A percentile compares a stretch with the other conserved stretches of the same genome.
These are phyloP conservation scores for Heliconius nattereri DNA, from an alignment of 1,140 invertebrate genomes.

Conservation along the genomic window DNA sequence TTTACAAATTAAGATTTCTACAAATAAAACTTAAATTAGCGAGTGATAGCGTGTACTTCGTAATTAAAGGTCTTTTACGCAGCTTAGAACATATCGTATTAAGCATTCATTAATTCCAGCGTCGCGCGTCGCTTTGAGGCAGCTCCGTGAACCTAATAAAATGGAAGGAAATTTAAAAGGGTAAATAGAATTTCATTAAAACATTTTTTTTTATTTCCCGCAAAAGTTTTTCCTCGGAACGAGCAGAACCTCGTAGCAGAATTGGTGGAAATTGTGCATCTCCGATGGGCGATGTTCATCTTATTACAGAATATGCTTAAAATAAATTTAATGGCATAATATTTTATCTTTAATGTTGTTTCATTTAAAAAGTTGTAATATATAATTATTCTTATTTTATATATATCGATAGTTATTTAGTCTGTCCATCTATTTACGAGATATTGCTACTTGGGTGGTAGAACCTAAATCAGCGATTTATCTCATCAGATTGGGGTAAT, in stretches of 20 bases:
- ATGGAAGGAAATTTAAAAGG: slow-evolving; percentile 17
- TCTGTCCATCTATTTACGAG: too few species aligned
- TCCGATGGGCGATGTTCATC: not conserved
- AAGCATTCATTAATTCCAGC: slow-evolving; percentile 26
- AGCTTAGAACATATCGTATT: slow-evolving; percentile 18
- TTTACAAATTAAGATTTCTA: not conserved
- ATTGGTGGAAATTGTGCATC: not conserved
- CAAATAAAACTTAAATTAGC: slow-evolving; percentile 8
- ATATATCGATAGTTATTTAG: too few species aligned
- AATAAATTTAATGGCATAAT: not conserved
- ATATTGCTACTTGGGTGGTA: too few species aligned
- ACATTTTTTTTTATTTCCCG: not conserved
- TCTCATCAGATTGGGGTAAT: too few species aligned
- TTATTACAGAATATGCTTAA: not conserved
- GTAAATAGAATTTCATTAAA: slow-evolving; percentile 2
- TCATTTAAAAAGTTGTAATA: too few species aligned
- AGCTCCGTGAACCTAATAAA: slow-evolving; percentile 19
- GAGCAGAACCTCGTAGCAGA: too few species aligned
- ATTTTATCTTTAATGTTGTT: not conserved
- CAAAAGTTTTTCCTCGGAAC: not conserved
- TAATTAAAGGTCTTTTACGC: slow-evolving; percentile 22
- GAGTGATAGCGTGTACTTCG: slow-evolving; percentile 10
- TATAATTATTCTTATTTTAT: too few species aligned
- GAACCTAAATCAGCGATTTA: too few species aligned
- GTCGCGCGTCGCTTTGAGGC: slow-evolving; percentile 20